A percentile compares a stretch with the other conserved stretches of the same genome.
phyloP scores from a whole-genome alignment of 1,140 invertebrate genomes.

The Drosophila pallidifrons region DNA sequence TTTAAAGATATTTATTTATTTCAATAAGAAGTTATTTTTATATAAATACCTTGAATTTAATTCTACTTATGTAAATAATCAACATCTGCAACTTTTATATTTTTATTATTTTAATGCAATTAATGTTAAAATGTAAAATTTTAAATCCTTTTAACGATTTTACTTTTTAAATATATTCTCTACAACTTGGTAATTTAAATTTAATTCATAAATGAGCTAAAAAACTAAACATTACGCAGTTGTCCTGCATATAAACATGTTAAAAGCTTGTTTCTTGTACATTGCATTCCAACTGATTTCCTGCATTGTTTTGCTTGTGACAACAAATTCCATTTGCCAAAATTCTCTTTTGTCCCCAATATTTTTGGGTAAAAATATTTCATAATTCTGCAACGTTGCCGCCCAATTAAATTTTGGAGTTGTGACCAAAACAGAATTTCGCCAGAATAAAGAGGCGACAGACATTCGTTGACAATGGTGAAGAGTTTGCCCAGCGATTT shows the following conservation, averaged over 20 bases:
- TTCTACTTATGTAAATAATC: no score
- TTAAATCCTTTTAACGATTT: no score
- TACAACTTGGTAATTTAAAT: neutral
- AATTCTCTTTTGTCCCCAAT: constrained; percentile 33
- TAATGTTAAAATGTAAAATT: no score
- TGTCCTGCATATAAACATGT: neutral
- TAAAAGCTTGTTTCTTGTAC: neutral
- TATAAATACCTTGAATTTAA: no score
- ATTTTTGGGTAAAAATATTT: constrained; percentile 55
- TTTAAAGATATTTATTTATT: no score
- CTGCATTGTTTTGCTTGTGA: neutral
- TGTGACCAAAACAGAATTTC: constrained; percentile 48
- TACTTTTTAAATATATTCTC: no score
- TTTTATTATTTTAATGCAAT: no score
- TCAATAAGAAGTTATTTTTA: no score
- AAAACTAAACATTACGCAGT: neutral
- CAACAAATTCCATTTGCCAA: constrained; percentile 4
- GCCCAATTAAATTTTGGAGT: constrained; percentile 74
- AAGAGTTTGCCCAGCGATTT: constrained; percentile 62
- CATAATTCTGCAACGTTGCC: constrained; percentile 64
- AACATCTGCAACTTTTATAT: no score
- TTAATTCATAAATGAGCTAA: neutral
- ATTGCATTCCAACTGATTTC: constrained; percentile 25
- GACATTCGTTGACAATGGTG: constrained; percentile 67
- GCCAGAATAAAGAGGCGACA: constrained; percentile 45